phyloP scores from a whole-genome alignment of 92 coral and sea anemone species.

The Phymanthus crucifer region DNA sequence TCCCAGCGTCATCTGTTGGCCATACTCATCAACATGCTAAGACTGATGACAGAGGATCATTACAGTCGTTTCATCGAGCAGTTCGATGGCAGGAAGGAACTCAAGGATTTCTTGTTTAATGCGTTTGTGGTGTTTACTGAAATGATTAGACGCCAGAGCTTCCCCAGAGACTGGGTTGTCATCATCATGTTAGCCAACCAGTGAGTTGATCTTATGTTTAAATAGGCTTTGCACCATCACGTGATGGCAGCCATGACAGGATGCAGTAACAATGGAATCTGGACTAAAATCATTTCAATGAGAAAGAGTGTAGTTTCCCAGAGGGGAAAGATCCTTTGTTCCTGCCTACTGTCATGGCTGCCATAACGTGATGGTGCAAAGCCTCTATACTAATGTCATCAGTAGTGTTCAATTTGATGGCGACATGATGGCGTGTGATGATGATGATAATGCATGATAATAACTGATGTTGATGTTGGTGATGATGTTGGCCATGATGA shows the following conservation, averaged over 20 bases:
- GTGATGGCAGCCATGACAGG: too few species aligned
- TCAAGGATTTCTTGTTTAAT: constrained; percentile 82
- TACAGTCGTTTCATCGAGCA: constrained; percentile 79
- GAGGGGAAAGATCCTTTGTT: too few species aligned
- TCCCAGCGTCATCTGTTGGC: constrained; percentile 85
- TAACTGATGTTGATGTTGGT: not conserved
- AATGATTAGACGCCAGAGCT: constrained; percentile 84
- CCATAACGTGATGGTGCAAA: too few species aligned
- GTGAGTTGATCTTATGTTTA: constrained; percentile 42
- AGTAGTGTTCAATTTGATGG: not conserved
- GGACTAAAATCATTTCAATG: too few species aligned
- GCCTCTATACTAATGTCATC: too few species aligned
- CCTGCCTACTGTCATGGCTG: too few species aligned
- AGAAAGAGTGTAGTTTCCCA: too few species aligned
- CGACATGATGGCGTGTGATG: not conserved
- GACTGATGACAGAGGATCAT: constrained; percentile 91
- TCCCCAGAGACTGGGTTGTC: constrained; percentile 89
- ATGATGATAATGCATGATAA: too few species aligned
- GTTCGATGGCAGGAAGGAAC: constrained; percentile 65
- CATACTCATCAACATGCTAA: constrained; percentile 68
- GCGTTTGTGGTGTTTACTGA: constrained; percentile 95
- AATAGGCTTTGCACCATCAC: too few species aligned
- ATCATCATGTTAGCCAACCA: constrained; percentile 89
- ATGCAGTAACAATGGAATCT: too few species aligned
- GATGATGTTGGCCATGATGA: too few species aligned